Conservation (phyloP, 2,113 vertebrate genomes). For the Heteronetta atricapilla region DNA sequence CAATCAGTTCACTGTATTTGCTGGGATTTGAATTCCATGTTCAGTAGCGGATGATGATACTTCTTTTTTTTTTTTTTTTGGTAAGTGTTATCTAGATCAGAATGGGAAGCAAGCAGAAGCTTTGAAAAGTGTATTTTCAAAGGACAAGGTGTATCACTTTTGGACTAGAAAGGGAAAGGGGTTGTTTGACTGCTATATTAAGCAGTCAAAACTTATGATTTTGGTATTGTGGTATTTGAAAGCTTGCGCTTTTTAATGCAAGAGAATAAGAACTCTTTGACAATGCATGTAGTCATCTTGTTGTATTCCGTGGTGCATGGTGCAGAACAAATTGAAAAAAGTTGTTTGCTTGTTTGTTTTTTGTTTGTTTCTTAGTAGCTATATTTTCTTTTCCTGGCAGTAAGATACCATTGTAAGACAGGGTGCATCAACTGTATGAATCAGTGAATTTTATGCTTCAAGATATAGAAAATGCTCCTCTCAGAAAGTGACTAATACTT, state of each 20-base stretch:
- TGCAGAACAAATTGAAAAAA: background rate
- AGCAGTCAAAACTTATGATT: background rate
- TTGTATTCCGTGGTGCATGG: background rate
- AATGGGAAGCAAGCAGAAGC: background rate
- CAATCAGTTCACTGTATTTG: background rate
- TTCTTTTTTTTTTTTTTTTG: background rate
- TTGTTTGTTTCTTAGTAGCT: background rate
- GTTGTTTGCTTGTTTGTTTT: background rate
- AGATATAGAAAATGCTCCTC: background rate
- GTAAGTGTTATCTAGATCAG: background rate
- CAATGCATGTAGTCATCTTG: background rate
- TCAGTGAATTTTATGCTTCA: background rate
- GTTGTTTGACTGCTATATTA: background rate
- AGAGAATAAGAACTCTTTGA: background rate
- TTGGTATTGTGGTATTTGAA: background rate
- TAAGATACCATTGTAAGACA: background rate
- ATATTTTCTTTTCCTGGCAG: background rate
- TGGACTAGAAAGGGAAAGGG: background rate
- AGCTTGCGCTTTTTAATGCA: background rate
- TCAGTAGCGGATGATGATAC: background rate
- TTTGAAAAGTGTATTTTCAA: background rate
- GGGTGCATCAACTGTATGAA: background rate
- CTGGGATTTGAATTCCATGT: background rate
- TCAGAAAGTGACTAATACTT: background rate
- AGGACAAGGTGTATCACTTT: background rate